Evolutionary conservation across 2,888 invertebrate species (phyloP).

Genomic region (Xestia ashworthii): DNA sequence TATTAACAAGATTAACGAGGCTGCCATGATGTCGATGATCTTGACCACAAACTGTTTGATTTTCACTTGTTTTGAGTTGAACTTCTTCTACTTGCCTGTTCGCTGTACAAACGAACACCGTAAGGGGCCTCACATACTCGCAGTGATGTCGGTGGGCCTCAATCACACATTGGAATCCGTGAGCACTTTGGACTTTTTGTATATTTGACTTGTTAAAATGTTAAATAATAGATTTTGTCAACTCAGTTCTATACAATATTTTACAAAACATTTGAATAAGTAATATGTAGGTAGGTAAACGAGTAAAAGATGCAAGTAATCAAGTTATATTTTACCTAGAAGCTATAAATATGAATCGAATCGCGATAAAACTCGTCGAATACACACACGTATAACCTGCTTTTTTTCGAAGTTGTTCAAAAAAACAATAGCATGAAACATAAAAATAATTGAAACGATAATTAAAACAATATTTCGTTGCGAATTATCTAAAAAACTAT

Average conservation of each 20-base stretch:
- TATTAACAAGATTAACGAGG: no score
- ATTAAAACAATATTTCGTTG: slow-evolving; percentile 11
- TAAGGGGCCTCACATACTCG: slow-evolving; percentile 39
- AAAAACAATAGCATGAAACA: not conserved
- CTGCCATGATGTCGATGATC: not conserved
- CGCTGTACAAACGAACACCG: not conserved
- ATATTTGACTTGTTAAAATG: not conserved
- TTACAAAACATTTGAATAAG: no score
- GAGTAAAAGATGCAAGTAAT: not conserved
- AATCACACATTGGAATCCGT: slow-evolving; percentile 28
- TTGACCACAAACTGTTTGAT: not conserved
- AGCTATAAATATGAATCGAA: not conserved
- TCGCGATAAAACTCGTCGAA: not conserved
- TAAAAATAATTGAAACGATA: slow-evolving; percentile 2
- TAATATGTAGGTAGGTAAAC: no score
- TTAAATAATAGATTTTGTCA: not conserved
- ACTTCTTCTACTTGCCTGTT: not conserved
- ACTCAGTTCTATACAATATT: not conserved
- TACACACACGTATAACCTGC: not conserved
- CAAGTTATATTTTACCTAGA: not conserved
- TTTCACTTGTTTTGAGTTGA: slow-evolving; percentile 18
- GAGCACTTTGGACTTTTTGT: slow-evolving; percentile 4
- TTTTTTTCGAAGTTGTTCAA: not conserved
- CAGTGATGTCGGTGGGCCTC: slow-evolving; percentile 39
- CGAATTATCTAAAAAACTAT: not conserved